phyloP scores from a whole-genome alignment of 2,113 vertebrate genomes.

The Nannobrachium achirus region DNA sequence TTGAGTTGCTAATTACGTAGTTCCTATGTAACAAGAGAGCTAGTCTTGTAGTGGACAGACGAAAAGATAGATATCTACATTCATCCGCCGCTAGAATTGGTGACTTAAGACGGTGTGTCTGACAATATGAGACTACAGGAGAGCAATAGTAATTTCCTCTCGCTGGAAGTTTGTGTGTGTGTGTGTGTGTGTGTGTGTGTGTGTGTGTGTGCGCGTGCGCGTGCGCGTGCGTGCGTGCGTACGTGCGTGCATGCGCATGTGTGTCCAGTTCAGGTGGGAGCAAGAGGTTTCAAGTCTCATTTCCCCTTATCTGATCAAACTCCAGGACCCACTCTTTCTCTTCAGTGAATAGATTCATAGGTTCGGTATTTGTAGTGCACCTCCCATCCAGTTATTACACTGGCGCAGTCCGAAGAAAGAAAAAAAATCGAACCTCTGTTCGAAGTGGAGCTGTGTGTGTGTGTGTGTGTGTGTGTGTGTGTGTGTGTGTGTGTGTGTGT shows the following conservation, averaged over 20 bases:
- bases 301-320: slow-evolving; percentile 49
- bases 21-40: slow-evolving; percentile 60
- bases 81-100: no score
- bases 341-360: slow-evolving; percentile 6
- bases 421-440: no score
- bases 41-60: no score
- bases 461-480: no score
- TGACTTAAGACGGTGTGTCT: no score
- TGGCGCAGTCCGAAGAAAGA: no score
- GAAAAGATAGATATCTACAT: no score
- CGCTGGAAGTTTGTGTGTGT: slow-evolving; percentile 13
- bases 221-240: not conserved
- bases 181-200: slow-evolving; percentile 11
- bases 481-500: no score
- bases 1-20: slow-evolving; percentile 54
- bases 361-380: not conserved
- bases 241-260: not conserved
- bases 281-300: slow-evolving; percentile 35
- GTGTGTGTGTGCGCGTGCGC: not conserved
- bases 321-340: slow-evolving; percentile 7
- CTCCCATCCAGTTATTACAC: not conserved
- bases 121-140: not conserved
- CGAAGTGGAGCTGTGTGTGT: no score
- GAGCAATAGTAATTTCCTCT: slow-evolving; percentile 39
- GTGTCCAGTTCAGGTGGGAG: slow-evolving; percentile 17